Conservation (phyloP, 92 coral and sea anemone species). For the Montipora capitata region DNA sequence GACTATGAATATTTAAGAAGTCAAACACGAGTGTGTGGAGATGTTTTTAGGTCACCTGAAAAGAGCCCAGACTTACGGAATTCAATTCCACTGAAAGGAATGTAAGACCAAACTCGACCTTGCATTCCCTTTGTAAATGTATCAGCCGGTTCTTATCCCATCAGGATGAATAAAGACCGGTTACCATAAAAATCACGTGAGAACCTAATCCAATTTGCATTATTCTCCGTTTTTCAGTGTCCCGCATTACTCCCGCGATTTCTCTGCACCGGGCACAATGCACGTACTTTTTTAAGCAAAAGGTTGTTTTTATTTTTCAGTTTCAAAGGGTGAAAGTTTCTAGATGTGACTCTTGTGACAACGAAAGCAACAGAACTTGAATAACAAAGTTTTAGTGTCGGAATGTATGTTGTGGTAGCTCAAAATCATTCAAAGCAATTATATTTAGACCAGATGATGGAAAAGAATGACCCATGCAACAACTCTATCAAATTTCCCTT, state of each 20-base stretch:
- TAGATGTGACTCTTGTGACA: too few relatives aligned
- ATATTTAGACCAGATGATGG: slow-evolving; percentile 3
- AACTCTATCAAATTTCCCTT: slow-evolving; percentile 25
- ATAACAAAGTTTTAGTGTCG: neutral
- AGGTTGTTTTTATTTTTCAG: too few relatives aligned
- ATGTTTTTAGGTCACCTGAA: neutral
- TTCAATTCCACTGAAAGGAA: slow-evolving; percentile 1
- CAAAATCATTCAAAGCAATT: neutral
- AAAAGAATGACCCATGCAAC: neutral
- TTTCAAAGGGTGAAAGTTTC: too few relatives aligned
- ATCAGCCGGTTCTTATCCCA: neutral
- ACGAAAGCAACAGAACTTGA: neutral
- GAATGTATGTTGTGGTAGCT: neutral
- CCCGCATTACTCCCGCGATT: neutral
- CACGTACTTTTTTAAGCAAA: too few relatives aligned
- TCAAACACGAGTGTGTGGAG: neutral
- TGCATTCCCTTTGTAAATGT: neutral
- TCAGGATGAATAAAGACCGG: neutral
- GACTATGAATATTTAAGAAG: neutral
- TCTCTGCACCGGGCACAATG: too few relatives aligned
- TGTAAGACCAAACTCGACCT: neutral
- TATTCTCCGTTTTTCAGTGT: too few relatives aligned
- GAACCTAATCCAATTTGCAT: neutral
- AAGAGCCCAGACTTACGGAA: neutral
- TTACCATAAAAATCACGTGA: neutral